Evolutionary conservation across 2,113 vertebrate species (phyloP).

Genomic region (Calyptommatus sinebrachiatus): DNA sequence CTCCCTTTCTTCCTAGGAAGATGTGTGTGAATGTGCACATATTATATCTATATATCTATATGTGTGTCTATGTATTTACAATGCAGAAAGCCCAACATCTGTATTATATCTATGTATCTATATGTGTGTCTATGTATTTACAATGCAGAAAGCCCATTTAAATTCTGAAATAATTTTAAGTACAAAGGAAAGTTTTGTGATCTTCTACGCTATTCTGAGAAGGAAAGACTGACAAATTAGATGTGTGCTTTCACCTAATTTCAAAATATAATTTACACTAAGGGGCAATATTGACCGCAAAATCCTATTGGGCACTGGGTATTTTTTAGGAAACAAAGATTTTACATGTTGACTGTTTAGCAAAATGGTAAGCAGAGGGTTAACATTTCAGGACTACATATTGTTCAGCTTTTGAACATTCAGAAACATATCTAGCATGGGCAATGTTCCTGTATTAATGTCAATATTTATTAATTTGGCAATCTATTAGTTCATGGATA

Average conservation of each 20-base stretch:
- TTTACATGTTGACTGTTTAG: not conserved
- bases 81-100: no score
- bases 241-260: not conserved
- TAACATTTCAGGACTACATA: no score
- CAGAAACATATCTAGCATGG: no score
- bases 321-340: not conserved
- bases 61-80: no score
- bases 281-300: not conserved
- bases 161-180: not conserved
- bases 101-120: no score
- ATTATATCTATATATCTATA: no score
- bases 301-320: not conserved
- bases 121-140: no score
- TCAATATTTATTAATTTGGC: not conserved
- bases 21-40: not conserved
- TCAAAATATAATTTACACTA: not conserved
- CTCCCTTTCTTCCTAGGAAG: not conserved
- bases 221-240: not conserved
- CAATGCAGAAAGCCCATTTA: no score
- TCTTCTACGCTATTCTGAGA: not conserved
- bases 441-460: not conserved
- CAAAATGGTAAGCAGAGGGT: not conserved
- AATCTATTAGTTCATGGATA: not conserved
- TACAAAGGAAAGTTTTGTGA: not conserved
- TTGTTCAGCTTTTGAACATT: not conserved